Evolutionary conservation across 2,888 invertebrate species (phyloP), one percentile per base, ranked within the genome.

Genomic region (Conomelus anceps): DNA sequence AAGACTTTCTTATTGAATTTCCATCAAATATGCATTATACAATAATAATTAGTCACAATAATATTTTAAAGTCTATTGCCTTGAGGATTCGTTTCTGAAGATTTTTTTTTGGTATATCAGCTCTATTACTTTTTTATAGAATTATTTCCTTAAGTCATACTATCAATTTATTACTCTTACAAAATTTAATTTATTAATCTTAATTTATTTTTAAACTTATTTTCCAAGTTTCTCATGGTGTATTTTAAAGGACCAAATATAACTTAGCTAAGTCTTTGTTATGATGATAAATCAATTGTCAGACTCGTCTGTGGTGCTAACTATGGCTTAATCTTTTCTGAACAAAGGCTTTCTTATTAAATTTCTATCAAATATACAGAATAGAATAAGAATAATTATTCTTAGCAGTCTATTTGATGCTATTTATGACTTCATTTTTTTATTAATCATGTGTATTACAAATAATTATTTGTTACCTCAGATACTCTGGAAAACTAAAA

Each of bases 311-410:
- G n/a, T 63, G 63, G 63, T 63, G 23, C 84, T 88, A 23, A 26
- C 17, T 4, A 29, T 22, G 34, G 87, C 89, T 89, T 89, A 89
- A 89, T 85, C 87, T 89, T 89, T 89, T 23, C 89, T 41, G 87
- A 89, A 84, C 24, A 29, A 22, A 89, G 29, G n/a, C 34, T 63
- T 63, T n/a, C 13, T 1, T 17, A 63, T 1, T 7, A n/a, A 1
- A 1, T 1, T 63, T n/a, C n/a, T 9, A 3, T 63, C n/a, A 63
- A 63, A 63, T 7, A n/a, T 63, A 4, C 3, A 13, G n/a, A 63
- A 63, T 63, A 34, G 34, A 34, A 34, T 34, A n/a, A n/a, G n/a
- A n/a, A n/a, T n/a, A n/a, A 34, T 34, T 34, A 1, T 34, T 34
- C 34, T 34, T 13, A 34, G 17, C 34, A 17, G 13, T 34, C 17